Base-by-base conservation (phyloP, 2,888 invertebrate species). In the Drosophila formosana region DNA sequence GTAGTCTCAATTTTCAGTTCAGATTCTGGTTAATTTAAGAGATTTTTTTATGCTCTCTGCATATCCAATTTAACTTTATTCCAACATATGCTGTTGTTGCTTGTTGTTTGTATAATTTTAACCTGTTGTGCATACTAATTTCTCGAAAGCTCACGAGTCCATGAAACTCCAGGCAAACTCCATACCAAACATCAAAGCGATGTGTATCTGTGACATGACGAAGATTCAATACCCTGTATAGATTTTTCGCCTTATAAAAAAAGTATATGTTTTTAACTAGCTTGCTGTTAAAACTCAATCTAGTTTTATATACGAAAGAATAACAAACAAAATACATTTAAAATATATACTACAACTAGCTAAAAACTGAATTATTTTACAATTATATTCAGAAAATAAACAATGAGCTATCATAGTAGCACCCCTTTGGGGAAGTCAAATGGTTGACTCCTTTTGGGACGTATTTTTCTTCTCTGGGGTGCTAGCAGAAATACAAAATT, bases 61-160 rank as follows among this genome's bases (percentile, higher is more conserved):
- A 66, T 72, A 66, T 55, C 70, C 80, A 79, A 78, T 79, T 78
- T 76, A 68, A 76, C 76, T 79, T 78, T 58, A 75, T 70, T 67
- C 69, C 66, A 72, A 51, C 52, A 56, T 65, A 51, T 61, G 47
- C 13, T 68, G 55, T 52, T 30, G 46, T 23, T 62, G 25, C 13
- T 47, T 32, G 55, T 56, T 41, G 41, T 64, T 66, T 62, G 56
- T 66, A 58, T 37, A 77, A 79, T 80, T 77, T 68, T 75, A 79
- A 79, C 80, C 78, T 80, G 81, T 80, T 80, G 75, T 75, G 81
- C 80, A 80, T 80, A 80, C 80, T 80, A 80, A 79, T 79, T 80
- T 76, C 58, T 66, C 52, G 47, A 58, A 30, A 56, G 56, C 55
- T 57, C 47, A 43, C 39, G 41, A 30, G 41, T 43, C 28, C 34